A percentile compares a stretch with the other conserved stretches of the same genome.
phyloP scores from a whole-genome alignment of 2,888 invertebrate species.

The Aleiodes alternator region DNA sequence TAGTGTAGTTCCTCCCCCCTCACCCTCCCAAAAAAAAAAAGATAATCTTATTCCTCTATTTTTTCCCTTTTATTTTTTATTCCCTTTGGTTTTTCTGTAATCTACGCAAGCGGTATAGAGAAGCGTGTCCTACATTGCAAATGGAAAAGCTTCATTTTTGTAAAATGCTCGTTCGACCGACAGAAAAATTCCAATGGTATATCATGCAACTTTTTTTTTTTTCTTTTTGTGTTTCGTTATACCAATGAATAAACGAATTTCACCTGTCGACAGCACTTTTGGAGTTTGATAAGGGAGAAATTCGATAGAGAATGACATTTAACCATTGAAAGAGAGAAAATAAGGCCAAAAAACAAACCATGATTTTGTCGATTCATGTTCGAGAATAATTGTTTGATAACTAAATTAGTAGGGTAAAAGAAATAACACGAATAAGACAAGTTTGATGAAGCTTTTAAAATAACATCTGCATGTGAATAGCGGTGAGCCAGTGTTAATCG shows the following conservation, averaged over 20 bases:
- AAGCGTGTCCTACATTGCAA: constrained; percentile 24
- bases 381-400: neutral
- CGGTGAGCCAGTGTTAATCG: constrained; percentile 42
- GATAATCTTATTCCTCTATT: neutral
- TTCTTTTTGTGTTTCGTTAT: neutral
- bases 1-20: neutral
- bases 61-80: neutral
- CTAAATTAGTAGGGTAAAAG: neutral
- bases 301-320: neutral
- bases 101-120: constrained; percentile 7
- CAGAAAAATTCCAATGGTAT: constrained; percentile 19
- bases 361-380: too few species aligned
- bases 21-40: too few species aligned
- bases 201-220: neutral
- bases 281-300: neutral
- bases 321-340: too few species aligned
- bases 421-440: constrained; percentile 7
- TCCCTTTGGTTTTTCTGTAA: constrained; percentile 16
- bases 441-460: constrained; percentile 19
- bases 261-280: constrained; percentile 9
- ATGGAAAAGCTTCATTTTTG: constrained; percentile 23
- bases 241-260: neutral
- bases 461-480: constrained; percentile 4
- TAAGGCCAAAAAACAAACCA: too few species aligned
- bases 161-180: constrained; percentile 10